Conservation (phyloP, 2,888 invertebrate species). For the Drosophila ustulata region DNA sequence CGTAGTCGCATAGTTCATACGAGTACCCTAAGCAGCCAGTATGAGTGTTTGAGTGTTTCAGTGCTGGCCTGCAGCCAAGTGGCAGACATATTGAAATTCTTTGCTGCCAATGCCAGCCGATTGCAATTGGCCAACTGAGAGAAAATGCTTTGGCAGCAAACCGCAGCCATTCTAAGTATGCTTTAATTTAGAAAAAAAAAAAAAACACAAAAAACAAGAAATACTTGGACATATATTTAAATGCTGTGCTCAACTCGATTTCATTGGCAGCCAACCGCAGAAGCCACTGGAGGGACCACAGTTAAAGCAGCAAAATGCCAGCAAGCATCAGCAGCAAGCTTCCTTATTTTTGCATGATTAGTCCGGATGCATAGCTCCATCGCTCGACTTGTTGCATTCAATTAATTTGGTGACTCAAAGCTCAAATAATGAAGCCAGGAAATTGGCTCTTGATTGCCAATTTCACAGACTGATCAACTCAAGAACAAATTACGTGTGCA, state of each 20-base stretch:
- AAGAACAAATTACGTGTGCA: not conserved
- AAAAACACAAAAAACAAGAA: too few relatives aligned
- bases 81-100: constrained; percentile 2
- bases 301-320: not conserved
- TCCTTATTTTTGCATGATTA: not conserved
- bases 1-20: not conserved
- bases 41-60: not conserved
- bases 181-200: not conserved
- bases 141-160: not conserved
- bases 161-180: not conserved
- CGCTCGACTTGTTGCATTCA: constrained; percentile 1
- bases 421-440: not conserved
- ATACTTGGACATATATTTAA: not conserved
- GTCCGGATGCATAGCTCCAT: not conserved
- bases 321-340: not conserved
- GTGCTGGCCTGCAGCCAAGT: not conserved
- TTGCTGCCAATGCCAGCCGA: not conserved
- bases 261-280: not conserved
- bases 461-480: not conserved
- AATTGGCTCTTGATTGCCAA: constrained; percentile 1
- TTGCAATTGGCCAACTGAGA: not conserved
- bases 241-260: not conserved
- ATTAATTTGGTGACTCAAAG: not conserved
- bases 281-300: not conserved
- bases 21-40: not conserved